These are phyloP conservation scores for Drosophila auraria DNA, from an alignment of 1,140 invertebrate genomes.

Conservation along the genomic window DNA sequence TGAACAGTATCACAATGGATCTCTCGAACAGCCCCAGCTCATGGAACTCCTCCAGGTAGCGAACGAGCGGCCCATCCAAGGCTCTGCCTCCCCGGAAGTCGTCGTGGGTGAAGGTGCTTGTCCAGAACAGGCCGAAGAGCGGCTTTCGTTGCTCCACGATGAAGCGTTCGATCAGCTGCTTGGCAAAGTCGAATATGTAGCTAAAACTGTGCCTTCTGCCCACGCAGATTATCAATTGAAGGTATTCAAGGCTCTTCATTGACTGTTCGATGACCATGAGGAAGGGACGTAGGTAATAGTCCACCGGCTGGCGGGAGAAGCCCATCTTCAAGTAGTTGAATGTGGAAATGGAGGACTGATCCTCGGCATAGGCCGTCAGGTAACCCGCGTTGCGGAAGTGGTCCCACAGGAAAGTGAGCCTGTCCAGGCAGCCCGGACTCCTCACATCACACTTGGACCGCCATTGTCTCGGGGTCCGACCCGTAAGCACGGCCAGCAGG, in stretches of 20 bases:
- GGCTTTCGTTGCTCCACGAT: constrained; percentile 86
- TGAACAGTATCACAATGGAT: constrained; percentile 91
- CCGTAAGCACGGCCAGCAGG: constrained; percentile 90
- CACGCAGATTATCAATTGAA: constrained; percentile 80
- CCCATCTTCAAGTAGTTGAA: constrained; percentile 93
- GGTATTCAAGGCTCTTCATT: background rate
- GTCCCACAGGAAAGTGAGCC: constrained; percentile 92
- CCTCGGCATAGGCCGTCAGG: constrained; percentile 92
- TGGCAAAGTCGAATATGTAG: constrained; percentile 86
- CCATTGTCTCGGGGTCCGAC: constrained; percentile 86
- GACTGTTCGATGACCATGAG: constrained; percentile 86
- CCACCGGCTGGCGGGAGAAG: constrained; percentile 91
- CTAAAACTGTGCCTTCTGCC: constrained; percentile 87
- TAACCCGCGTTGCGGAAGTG: constrained; percentile 90
- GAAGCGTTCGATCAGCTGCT: constrained; percentile 86
- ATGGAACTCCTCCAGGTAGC: constrained; percentile 87
- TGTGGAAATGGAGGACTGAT: constrained; percentile 89
- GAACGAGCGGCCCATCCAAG: constrained; percentile 87
- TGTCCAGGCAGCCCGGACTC: constrained; percentile 85
- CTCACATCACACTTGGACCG: constrained; percentile 85
- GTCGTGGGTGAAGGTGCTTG: constrained; percentile 90
- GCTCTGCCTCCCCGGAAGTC: constrained; percentile 89
- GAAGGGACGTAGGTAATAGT: constrained; percentile 92
- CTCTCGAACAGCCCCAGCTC: constrained; percentile 87
- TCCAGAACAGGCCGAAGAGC: constrained; percentile 92